Conservation (phyloP, 1,140 invertebrate genomes). For the Chironomus tepperi region DNA sequence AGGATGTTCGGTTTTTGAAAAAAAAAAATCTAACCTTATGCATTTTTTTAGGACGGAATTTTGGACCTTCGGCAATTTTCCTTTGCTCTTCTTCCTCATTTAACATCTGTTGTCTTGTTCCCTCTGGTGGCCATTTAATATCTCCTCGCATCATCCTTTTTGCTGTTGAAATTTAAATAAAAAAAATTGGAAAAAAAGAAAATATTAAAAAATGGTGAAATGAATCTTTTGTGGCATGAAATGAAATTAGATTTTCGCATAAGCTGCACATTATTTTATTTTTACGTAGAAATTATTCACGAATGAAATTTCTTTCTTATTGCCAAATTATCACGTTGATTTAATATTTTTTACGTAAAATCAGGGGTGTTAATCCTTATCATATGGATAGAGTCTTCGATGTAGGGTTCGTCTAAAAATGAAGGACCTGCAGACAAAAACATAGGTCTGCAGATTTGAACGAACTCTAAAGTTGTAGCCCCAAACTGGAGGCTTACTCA, state of each 20-base stretch:
- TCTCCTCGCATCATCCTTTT: constrained; percentile 19
- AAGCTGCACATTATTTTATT: background rate
- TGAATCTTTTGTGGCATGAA: background rate
- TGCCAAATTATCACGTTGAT: background rate
- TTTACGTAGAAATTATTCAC: background rate
- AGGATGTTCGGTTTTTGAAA: too few relatives aligned
- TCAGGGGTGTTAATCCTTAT: too few relatives aligned
- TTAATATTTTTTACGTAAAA: background rate
- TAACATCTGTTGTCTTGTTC: background rate
- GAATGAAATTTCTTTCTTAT: background rate
- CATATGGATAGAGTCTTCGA: too few relatives aligned
- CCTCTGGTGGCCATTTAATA: constrained; percentile 9
- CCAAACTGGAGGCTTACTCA: too few relatives aligned
- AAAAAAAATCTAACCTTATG: background rate
- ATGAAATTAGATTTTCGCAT: background rate
- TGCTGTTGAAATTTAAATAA: background rate
- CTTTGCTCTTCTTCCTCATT: background rate
- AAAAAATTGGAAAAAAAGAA: background rate
- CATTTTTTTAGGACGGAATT: background rate
- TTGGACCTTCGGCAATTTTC: background rate
- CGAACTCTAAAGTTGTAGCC: too few relatives aligned
- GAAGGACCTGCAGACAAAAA: too few relatives aligned
- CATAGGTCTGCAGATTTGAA: too few relatives aligned
- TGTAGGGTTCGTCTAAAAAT: too few relatives aligned
- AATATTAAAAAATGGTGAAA: background rate